Evolutionary conservation across 2,797 vertebrate genomes (phyloP).

Genomic region (Nyctibius grandis): DNA sequence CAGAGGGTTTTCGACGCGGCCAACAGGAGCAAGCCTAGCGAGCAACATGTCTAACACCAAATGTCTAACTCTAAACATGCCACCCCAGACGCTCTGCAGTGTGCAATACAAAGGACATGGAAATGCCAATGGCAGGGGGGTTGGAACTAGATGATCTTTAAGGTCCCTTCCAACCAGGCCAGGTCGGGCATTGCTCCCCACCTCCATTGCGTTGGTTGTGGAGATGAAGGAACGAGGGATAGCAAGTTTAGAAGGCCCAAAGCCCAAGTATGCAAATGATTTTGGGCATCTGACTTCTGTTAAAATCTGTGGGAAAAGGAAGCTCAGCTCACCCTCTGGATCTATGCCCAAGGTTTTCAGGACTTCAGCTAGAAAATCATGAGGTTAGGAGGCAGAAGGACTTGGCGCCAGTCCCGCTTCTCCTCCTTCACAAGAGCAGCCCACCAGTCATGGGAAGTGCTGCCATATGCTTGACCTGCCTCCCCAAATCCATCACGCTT

Average conservation of each 20-base stretch:
- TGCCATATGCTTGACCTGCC: slow-evolving; percentile 40
- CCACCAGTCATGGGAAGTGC: slow-evolving; percentile 1
- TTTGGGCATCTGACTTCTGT: background rate
- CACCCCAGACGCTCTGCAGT: fast-evolving
- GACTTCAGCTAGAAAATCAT: background rate
- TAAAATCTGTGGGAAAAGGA: background rate
- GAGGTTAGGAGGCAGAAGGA: background rate
- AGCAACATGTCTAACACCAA: background rate
- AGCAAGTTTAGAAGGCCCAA: background rate
- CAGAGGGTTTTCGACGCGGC: background rate
- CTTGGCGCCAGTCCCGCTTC: background rate
- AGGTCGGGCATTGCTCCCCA: background rate
- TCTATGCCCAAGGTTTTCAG: slow-evolving; percentile 4
- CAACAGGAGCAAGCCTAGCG: background rate
- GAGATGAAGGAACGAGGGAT: fast-evolving
- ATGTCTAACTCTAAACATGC: background rate
- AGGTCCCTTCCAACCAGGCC: too few species aligned
- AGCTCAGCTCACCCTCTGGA: background rate
- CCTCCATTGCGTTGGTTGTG: fast-evolving
- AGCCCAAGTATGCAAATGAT: background rate
- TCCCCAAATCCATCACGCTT: background rate
- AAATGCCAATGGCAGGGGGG: too few species aligned
- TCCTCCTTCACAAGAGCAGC: background rate
- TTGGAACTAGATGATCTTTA: too few species aligned
- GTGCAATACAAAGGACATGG: fast-evolving